A percentile compares a stretch with the other conserved stretches of the same genome.
Evolutionary conservation across 2,113 vertebrate species (phyloP).

Genomic region (Polypterus senegalus): DNA sequence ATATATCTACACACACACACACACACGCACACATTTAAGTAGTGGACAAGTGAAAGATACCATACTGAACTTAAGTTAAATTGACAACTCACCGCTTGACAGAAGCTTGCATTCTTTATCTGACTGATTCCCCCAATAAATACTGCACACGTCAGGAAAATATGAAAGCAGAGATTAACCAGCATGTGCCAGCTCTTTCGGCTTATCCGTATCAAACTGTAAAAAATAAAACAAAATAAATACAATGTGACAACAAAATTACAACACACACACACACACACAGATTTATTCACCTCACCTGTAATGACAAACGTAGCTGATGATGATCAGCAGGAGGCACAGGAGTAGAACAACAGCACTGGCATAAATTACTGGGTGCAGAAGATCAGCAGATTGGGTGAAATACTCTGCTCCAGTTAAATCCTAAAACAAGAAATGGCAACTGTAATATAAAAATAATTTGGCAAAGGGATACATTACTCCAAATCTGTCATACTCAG

Average conservation of each 20-base stretch:
- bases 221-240: constrained; percentile 1
- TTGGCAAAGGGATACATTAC: no score
- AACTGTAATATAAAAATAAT: neutral
- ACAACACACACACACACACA: no score
- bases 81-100: constrained; percentile 78
- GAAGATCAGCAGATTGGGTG: constrained; percentile 48
- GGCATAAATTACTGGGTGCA: constrained; percentile 84
- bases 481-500: no score
- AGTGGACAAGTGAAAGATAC: no score
- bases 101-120: constrained; percentile 68
- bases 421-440: constrained; percentile 49
- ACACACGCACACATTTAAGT: no score
- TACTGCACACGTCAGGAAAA: constrained; percentile 78
- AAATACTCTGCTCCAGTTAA: constrained; percentile 65
- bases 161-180: constrained; percentile 83
- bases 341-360: constrained; percentile 65
- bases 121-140: constrained; percentile 87
- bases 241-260: no score
- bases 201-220: constrained; percentile 67
- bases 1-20: no score
- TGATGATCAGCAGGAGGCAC: constrained; percentile 63
- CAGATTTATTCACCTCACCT: constrained; percentile 46
- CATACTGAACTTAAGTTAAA: no score
- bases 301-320: constrained; percentile 83
- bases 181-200: constrained; percentile 95